Percentiles rank a stretch among this genome's conserved stretches.
Conservation (phyloP, 2,113 vertebrate species). For the Patagioenas fasciata region DNA sequence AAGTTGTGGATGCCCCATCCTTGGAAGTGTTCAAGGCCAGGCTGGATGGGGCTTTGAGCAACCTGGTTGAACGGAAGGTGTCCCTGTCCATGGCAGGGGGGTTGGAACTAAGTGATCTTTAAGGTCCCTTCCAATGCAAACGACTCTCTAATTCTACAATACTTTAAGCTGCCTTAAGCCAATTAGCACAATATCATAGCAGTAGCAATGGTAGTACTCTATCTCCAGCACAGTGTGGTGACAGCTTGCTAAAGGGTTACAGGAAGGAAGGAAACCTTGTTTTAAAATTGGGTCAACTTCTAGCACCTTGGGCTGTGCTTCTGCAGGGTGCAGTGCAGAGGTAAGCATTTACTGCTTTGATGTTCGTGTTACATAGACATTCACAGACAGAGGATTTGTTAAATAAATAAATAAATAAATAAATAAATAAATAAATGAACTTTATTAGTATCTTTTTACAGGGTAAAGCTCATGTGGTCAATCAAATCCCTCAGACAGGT, state of each 20-base stretch:
- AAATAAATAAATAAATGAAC: no score
- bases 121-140: no score
- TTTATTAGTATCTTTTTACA: not conserved
- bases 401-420: no score
- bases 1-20: no score
- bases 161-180: not conserved
- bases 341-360: not conserved
- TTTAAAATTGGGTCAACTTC: not conserved
- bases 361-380: rapidly evolving
- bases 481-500: not conserved
- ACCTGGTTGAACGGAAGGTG: no score
- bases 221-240: not conserved
- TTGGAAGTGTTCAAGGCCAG: no score
- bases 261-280: slow-evolving; percentile 4
- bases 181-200: slow-evolving; percentile 25
- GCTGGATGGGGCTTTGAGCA: no score
- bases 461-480: not conserved
- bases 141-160: no score
- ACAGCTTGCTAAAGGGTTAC: not conserved
- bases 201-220: not conserved
- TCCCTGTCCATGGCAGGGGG: no score
- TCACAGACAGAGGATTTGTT: not conserved
- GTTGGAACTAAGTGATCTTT: no score
- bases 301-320: not conserved
- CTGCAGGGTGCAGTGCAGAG: not conserved